Evolutionary conservation across 2,888 invertebrate species (phyloP).

Genomic region (Trachelus stipa): DNA sequence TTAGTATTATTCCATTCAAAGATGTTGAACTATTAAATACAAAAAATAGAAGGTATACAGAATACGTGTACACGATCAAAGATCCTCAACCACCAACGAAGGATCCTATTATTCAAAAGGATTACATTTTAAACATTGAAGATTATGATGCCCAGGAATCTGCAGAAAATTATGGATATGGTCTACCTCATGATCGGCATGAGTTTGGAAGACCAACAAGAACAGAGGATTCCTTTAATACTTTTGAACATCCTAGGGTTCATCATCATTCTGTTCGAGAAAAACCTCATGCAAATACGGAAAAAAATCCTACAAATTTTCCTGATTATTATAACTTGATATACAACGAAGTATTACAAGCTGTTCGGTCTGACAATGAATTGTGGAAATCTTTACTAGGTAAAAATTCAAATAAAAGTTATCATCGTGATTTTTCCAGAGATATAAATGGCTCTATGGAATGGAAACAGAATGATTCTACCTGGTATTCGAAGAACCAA

Average conservation of each 20-base stretch:
- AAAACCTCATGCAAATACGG: not conserved
- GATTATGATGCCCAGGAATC: not conserved
- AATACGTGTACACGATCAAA: not conserved
- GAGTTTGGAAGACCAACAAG: not conserved
- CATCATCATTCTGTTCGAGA: constrained; percentile 2
- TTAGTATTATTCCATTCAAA: constrained; percentile 73
- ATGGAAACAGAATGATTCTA: not conserved
- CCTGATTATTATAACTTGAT: constrained; percentile 6
- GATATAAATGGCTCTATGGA: not conserved
- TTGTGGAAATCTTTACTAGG: not conserved
- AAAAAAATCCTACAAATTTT: not conserved
- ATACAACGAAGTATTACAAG: constrained; percentile 1
- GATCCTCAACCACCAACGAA: not conserved
- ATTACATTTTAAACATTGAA: not conserved
- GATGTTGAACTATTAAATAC: constrained; percentile 40
- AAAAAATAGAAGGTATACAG: not conserved
- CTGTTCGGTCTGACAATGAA: not conserved
- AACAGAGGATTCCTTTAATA: not conserved
- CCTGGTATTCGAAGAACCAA: not conserved
- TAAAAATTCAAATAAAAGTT: not conserved
- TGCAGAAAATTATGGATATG: not conserved
- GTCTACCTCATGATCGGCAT: not conserved
- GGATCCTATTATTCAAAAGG: not conserved
- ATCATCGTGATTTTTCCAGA: not conserved
- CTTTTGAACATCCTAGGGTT: not conserved